These are phyloP conservation scores for Drosophila monieri DNA, from an alignment of 2,888 invertebrate genomes.

Conservation along the genomic window DNA sequence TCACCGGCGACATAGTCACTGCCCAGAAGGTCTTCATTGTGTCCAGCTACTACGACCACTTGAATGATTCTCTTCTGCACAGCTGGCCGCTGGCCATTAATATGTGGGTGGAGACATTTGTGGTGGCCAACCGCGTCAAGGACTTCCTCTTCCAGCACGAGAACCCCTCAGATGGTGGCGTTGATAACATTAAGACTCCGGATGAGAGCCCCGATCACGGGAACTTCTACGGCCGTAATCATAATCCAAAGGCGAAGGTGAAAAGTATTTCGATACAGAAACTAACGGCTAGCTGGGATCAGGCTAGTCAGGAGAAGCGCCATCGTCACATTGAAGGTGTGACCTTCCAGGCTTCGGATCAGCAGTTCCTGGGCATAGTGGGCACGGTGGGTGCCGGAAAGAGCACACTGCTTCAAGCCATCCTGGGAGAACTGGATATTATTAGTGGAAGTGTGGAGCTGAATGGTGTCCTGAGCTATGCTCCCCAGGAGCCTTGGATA, in stretches of 20 bases:
- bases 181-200: slow-evolving; percentile 66
- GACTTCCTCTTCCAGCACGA: slow-evolving; percentile 85
- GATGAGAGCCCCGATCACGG: slow-evolving; percentile 68
- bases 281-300: slow-evolving; percentile 85
- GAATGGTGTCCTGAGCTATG: slow-evolving; percentile 89
- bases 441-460: slow-evolving; percentile 86
- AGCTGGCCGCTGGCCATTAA: slow-evolving; percentile 92
- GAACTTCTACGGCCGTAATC: slow-evolving; percentile 65
- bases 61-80: slow-evolving; percentile 90
- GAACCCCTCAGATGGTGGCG: slow-evolving; percentile 75
- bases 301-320: slow-evolving; percentile 63
- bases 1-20: slow-evolving; percentile 87
- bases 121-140: slow-evolving; percentile 89
- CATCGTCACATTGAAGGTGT: slow-evolving; percentile 81
- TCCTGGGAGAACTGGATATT: slow-evolving; percentile 90
- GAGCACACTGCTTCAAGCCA: slow-evolving; percentile 88
- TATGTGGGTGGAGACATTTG: slow-evolving; percentile 89
- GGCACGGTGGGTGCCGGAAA: slow-evolving; percentile 92
- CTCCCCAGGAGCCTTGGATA: slow-evolving; percentile 93
- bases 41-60: slow-evolving; percentile 91
- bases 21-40: slow-evolving; percentile 92
- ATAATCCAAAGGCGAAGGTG: slow-evolving; percentile 69
- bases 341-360: slow-evolving; percentile 82
- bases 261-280: slow-evolving; percentile 83
- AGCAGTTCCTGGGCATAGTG: slow-evolving; percentile 85